Evolutionary conservation across 2,888 invertebrate species (phyloP), one percentile per base, ranked within the genome.

Genomic region (Arctia plantaginis): DNA sequence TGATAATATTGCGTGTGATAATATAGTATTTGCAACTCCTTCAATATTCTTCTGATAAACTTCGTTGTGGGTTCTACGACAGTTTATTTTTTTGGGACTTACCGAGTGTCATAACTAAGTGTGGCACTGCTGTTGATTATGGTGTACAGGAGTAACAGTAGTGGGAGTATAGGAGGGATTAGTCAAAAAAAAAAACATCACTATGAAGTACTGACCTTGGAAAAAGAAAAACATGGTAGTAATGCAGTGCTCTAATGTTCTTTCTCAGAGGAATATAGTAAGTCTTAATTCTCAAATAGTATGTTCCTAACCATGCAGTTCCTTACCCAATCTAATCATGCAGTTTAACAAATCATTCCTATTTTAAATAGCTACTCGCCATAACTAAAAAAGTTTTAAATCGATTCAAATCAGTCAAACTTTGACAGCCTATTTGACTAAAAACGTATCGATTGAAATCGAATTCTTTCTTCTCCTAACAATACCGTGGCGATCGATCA

Each of bases 401-500:
- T 44, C 59, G 33, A 44, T 67, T 67, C 8, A 35, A 47, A 71
- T 71, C 62, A 66, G 20, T 71, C 62, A 71, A 67, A 33, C 35
- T 62, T 59, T 74, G 51, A 74, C 69, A 74, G 35, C 23, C 41
- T 66, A 73, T 65, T 69, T 51, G 41, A 66, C 59, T 70, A 68
- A 71, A 67, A 74, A 47, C 39, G 64, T 62, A 64, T 68, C 67
- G 47, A 68, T 71, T 66, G 33, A 7, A 67, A 71, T 67, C 35
- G 33, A 35, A 66, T 74, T 59, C 66, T 62, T 73, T 66, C 30
- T 69, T 69, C 59, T 13, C 62, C 44, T 39, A 68, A 68, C 72
- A 70, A 72, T 69, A 51, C 64, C 20, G 30, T 39, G 66, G 35
- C 78, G 74, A 90, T 92, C 92, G 76, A 92, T 92, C 91, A 90